Conservation (phyloP, 2,113 vertebrate genomes). For the Rana temporaria region DNA sequence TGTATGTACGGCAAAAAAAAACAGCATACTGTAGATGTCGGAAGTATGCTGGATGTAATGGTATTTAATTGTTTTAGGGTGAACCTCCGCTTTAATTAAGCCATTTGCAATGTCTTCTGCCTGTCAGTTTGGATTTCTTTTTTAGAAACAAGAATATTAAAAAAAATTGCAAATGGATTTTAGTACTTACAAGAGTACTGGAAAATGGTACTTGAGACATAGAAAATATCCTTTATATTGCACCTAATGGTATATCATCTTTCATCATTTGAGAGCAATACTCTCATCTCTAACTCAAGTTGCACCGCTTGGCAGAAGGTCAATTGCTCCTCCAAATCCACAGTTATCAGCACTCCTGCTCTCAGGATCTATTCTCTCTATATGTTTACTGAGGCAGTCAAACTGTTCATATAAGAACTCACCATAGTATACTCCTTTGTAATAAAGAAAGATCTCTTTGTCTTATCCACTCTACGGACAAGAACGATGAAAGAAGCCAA, state of each 20-base stretch:
- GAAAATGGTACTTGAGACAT: conserved; percentile 4
- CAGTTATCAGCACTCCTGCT: conserved; percentile 17
- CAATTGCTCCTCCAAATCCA: conserved; percentile 37
- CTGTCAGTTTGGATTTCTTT: no score
- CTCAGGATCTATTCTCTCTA: conserved; percentile 15
- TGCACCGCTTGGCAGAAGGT: conserved; percentile 28
- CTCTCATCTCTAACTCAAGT: conserved; percentile 29
- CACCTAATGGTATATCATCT: conserved; percentile 17
- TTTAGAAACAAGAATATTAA: background rate
- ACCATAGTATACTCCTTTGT: conserved; percentile 16
- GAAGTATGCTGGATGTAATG: no score
- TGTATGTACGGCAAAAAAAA: no score
- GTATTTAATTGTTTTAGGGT: no score
- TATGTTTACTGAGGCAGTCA: conserved; percentile 1
- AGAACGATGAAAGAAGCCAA: conserved; percentile 10
- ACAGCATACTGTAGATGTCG: no score
- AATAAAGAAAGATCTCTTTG: conserved; percentile 27
- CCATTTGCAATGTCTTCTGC: no score
- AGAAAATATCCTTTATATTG: background rate
- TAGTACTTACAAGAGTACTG: background rate
- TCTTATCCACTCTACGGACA: conserved; percentile 11
- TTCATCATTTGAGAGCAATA: conserved; percentile 31
- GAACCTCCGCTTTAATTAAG: no score
- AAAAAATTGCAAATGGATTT: background rate
- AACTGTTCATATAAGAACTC: conserved; percentile 42